Evolutionary conservation across 37 sponge, comb jelly and placozoan genomes (phyloP).

Genomic region (Cliona cf. orientalis): DNA sequence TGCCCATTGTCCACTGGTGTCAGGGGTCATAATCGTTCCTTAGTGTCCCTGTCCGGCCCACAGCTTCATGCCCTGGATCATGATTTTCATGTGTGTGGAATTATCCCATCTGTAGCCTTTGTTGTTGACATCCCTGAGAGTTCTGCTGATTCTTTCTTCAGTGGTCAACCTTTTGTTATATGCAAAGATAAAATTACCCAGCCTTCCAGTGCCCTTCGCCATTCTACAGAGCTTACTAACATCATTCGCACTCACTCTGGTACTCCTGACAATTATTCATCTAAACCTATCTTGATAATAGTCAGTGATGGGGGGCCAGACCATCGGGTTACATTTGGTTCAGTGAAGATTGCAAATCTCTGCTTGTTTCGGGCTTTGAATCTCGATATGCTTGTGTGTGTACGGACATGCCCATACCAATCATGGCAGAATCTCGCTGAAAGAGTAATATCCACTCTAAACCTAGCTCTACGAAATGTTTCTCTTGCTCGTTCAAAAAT

Average conservation of each 20-base stretch:
- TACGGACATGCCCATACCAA: conserved; percentile 28
- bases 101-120: conserved; percentile 24
- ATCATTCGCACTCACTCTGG: neutral
- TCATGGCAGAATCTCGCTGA: conserved; percentile 30
- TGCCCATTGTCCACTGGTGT: conserved; percentile 32
- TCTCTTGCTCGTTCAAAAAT: conserved; percentile 8
- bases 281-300: conserved; percentile 8
- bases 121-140: conserved; percentile 19
- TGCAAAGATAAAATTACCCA: conserved; percentile 26
- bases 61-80: conserved; percentile 16
- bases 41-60: conserved; percentile 16
- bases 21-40: conserved; percentile 30
- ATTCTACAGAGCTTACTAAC: conserved; percentile 22
- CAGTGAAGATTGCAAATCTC: conserved; percentile 31
- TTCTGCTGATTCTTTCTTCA: conserved; percentile 21
- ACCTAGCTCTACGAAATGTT: conserved; percentile 23
- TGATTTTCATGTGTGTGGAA: conserved; percentile 35
- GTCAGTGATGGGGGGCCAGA: conserved; percentile 52
- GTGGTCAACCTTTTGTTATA: conserved; percentile 24
- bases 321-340: conserved; percentile 34
- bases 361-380: conserved; percentile 16
- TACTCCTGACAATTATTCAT: neutral
- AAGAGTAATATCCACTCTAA: conserved; percentile 40
- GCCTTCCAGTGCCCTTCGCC: conserved; percentile 21
- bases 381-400: conserved; percentile 38